These are phyloP conservation scores for Listrodromus nycthemerus DNA, from an alignment of 2,888 invertebrate genomes.

Conservation along the genomic window DNA sequence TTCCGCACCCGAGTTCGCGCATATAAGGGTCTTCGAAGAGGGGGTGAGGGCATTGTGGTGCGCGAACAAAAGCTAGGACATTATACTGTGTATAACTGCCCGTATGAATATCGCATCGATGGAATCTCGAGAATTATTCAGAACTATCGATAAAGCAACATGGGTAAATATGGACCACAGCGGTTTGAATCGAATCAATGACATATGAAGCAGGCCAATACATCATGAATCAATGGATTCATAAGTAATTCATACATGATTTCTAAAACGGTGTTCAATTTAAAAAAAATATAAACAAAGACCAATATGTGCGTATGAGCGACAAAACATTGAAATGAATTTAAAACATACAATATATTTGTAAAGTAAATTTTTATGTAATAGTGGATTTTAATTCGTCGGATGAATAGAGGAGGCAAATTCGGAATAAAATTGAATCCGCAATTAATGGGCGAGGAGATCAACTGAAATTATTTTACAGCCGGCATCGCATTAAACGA, in stretches of 20 bases:
- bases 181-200: neutral
- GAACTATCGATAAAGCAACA: slow-evolving; percentile 57
- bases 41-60: slow-evolving; percentile 53
- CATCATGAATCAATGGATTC: neutral
- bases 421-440: neutral
- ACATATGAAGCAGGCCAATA: neutral
- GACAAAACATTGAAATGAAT: neutral
- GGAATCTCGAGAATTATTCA: slow-evolving; percentile 61
- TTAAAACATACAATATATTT: neutral
- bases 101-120: slow-evolving; percentile 59
- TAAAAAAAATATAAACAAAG: neutral
- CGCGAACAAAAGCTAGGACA: slow-evolving; percentile 60
- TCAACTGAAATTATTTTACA: neutral
- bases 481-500: neutral
- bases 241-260: neutral
- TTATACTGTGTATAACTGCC: slow-evolving; percentile 25
- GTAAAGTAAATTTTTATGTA: neutral
- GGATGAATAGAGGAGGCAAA: neutral
- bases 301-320: neutral
- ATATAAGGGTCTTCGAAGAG: slow-evolving; percentile 46
- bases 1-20: slow-evolving; percentile 35
- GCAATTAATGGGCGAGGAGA: neutral
- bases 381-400: neutral
- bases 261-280: neutral
- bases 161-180: neutral